Conservation (phyloP, 2,113 vertebrate genomes). For the Cyrtonyx montezumae region DNA sequence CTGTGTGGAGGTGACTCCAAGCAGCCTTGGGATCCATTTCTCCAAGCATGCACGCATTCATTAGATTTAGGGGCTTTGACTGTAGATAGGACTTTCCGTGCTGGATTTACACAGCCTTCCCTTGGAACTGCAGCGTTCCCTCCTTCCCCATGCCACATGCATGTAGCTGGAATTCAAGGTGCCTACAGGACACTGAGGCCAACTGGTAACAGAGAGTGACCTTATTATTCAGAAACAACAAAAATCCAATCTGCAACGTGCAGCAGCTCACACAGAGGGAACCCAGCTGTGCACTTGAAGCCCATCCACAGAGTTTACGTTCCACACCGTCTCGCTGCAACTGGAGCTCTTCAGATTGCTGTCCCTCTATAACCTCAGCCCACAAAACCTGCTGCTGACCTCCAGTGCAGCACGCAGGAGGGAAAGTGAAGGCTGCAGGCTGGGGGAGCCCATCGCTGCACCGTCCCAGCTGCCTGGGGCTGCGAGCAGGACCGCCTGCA, state of each 20-base stretch:
- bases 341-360: neutral
- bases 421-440: slow-evolving; percentile 55
- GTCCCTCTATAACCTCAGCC: slow-evolving; percentile 20
- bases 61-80: neutral
- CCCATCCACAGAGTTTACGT: accelerated
- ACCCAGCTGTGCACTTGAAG: neutral
- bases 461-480: neutral
- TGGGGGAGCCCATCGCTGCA: neutral
- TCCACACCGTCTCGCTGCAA: neutral
- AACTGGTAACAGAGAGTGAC: neutral
- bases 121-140: neutral
- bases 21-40: neutral
- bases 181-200: neutral
- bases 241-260: neutral
- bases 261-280: neutral
- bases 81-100: neutral
- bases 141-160: neutral
- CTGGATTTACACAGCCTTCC: neutral
- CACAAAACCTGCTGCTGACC: slow-evolving; percentile 33
- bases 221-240: neutral
- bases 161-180: neutral
- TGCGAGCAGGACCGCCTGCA: accelerated
- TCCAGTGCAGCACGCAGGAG: neutral
- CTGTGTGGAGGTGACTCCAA: neutral
- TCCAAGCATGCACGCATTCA: neutral